Base-by-base conservation (phyloP, 1,140 invertebrate genomes). In the Tetraneura akinire region DNA sequence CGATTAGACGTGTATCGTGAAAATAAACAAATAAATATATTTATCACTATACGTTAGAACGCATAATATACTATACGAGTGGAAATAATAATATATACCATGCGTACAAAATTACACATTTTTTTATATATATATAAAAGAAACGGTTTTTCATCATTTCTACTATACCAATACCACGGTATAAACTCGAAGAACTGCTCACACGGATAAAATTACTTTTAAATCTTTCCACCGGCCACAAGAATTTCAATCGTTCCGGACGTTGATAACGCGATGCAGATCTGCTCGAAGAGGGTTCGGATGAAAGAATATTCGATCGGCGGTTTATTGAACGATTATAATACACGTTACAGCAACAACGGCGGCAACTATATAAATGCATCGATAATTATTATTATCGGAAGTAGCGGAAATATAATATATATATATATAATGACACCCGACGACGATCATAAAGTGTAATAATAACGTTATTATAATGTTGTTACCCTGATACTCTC, bases 301-400 rank as follows among this genome's bases (percentile, higher is more conserved):
- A 21, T 51, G 23, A 23, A 45, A 45, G 51, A 71, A 71, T 71
- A 71, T 71, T 71, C n/a, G 45, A 23, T 51, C 45, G 68, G 45
- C 47, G 68, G 68, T 71, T 29, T 51, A 71, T 71, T 29, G 68
- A 71, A 71, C 29, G 68, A 71, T 71, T 71, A 71, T 51, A 51
- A 71, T 37, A n/a, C 8, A 37, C 32, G n/a, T 51, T 51, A 29
- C 68, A 45, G 21, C 18, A 45, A 2, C 14, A 26, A 18, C 23
- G 68, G 68, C 68, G 13, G 68, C 47, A 71, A 71, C 68, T 51
- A n/a, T n/a, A n/a, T n/a, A 51, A 71, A 71, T 51, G 23, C 68
- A n/a, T n/a, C 68, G 68, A 71, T 71, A 51, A 51, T 71, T 49
- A 71, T 71, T 29, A n/a, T 32, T 23, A 42, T 18, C 32, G 32